Conservation (phyloP, 2,113 vertebrate species). For the Pristiophorus japonicus region DNA sequence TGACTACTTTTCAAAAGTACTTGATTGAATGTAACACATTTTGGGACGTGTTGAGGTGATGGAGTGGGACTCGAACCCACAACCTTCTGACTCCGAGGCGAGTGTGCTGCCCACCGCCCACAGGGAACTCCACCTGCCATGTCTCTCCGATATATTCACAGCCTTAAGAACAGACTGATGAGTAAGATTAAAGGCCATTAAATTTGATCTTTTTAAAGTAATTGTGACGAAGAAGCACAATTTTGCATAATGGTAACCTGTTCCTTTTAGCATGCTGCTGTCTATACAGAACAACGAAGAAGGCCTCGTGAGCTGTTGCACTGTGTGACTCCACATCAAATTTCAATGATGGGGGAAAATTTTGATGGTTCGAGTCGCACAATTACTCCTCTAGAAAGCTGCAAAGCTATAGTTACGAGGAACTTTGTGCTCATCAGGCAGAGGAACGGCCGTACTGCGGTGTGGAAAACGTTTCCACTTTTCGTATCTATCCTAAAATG, state of each 20-base stretch:
- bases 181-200: neutral
- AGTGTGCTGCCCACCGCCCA: too few relatives aligned
- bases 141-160: neutral
- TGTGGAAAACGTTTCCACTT: neutral
- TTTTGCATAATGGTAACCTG: neutral
- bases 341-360: neutral
- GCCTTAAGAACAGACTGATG: neutral
- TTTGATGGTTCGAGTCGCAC: neutral
- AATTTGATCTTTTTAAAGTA: neutral
- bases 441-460: neutral
- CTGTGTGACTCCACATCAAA: neutral
- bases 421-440: neutral
- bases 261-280: neutral
- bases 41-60: too few relatives aligned
- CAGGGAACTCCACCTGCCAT: neutral
- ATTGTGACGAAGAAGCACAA: neutral
- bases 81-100: too few relatives aligned
- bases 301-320: neutral
- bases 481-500: neutral
- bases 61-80: too few relatives aligned
- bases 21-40: too few relatives aligned
- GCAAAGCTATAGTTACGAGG: neutral
- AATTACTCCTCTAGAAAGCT: neutral
- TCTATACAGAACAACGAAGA: neutral
- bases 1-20: too few relatives aligned